Base-by-base conservation (phyloP, 2,113 vertebrate genomes). In the Xenopus laevis region DNA sequence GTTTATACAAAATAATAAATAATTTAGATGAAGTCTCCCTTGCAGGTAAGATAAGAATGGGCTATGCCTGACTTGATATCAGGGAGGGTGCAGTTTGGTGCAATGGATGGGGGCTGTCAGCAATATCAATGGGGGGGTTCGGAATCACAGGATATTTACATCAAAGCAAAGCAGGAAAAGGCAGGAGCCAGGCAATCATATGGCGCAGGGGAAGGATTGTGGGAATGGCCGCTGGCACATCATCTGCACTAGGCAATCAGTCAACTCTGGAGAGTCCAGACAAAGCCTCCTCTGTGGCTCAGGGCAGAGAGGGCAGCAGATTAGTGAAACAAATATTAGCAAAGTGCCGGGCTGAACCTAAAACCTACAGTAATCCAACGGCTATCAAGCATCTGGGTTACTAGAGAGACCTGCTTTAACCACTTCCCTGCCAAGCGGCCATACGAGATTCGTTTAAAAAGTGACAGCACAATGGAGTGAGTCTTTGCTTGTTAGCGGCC, bases 311-410 rank as follows among this genome's bases (percentile, higher is more conserved):
- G 50, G 27, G 71, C 52, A 44, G 13, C 13, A 68, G 58, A 75
- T 75, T 75, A 75, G 57, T 33, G 65, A 68, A 61, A 74, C 72
- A 59, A 74, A 62, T 68, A 75, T 68, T 68, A 74, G 45, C 65
- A 67, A 66, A 74, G 72, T 61, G 65, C 64, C 12, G 21, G 18
- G 40, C 27, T 44, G 46, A 60, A 57, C 21, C 60, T 27, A 67
- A 40, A 50, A 68, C 4, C 30, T 58, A 27, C 64, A 44, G 17
- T 46, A 46, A 65, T 65, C 63, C 63, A 17, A 6, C 6, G 8
- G 12, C 6, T 55, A 21, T 67, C 47, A 50, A n/a, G 46, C 30
- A 20, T 65, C 33, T 46, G 27, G 17, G 10, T 46, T 11, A 65
- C 7, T 13, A 45, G 17, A 27, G 23, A 7, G 18, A 58, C 16